These are phyloP conservation scores for Corydoras sp. DNA, from an alignment of 2,113 vertebrate species.

Conservation along the genomic window DNA sequence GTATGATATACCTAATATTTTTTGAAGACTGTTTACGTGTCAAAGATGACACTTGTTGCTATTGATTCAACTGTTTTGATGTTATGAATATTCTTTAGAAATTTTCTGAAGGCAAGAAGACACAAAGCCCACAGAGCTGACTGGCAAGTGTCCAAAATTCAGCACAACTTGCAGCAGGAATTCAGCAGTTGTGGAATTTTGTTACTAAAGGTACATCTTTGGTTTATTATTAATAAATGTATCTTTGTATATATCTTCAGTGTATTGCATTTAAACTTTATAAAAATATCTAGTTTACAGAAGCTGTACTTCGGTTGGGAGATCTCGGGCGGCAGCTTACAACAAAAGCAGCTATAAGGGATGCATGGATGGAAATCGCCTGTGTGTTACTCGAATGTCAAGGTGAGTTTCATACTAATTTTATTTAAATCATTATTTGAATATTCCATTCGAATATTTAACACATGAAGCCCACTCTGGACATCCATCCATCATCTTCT, in stretches of 20 bases:
- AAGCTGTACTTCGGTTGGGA: not conserved
- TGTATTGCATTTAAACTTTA: not conserved
- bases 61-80: conserved; percentile 1
- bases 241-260: not conserved
- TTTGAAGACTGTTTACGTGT: conserved; percentile 15
- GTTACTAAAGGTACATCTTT: conserved; percentile 7
- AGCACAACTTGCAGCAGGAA: conserved; percentile 12
- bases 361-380: not conserved
- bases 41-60: conserved; percentile 1
- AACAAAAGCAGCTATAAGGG: no score
- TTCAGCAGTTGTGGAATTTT: conserved; percentile 20
- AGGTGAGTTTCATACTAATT: no score
- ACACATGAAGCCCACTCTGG: no score
- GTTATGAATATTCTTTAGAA: not conserved
- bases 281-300: not conserved
- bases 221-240: conserved; percentile 2
- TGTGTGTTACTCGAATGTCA: not conserved
- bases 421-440: no score
- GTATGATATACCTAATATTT: not conserved
- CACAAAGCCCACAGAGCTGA: not conserved
- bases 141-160: not conserved
- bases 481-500: no score
- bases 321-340: not conserved
- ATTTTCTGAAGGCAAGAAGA: not conserved
- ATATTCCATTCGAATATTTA: no score